A percentile compares a stretch with the other conserved stretches of the same genome.
phyloP scores from a whole-genome alignment of 2,113 vertebrate species.

The Anoura caudifer region DNA sequence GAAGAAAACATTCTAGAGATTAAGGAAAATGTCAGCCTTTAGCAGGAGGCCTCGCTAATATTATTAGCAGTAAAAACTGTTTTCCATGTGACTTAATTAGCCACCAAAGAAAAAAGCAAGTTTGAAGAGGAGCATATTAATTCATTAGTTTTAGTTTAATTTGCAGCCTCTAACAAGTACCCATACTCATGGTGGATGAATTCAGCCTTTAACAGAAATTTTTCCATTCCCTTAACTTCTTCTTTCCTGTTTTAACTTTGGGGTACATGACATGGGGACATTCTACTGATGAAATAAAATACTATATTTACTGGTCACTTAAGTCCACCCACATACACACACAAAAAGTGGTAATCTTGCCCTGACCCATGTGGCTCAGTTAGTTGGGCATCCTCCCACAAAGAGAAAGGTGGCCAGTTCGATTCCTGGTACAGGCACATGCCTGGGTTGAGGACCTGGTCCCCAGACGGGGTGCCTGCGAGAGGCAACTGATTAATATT shows the following conservation, averaged over 20 bases:
- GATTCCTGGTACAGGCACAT: too few species aligned
- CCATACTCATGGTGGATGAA: not conserved
- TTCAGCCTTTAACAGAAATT: not conserved
- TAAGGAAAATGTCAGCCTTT: not conserved
- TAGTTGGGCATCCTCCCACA: too few species aligned
- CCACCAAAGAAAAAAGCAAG: not conserved
- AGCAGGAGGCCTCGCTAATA: not conserved
- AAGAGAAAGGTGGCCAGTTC: too few species aligned
- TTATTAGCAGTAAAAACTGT: not conserved
- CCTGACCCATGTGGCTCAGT: too few species aligned
- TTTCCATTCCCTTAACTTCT: not conserved
- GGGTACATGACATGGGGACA: not conserved
- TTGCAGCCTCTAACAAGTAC: not conserved
- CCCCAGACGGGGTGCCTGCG: too few species aligned
- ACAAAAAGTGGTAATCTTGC: not conserved
- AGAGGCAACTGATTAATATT: too few species aligned
- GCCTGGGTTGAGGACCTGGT: too few species aligned
- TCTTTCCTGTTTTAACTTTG: not conserved
- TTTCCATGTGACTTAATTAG: not conserved
- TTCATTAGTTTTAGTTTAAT: not conserved
- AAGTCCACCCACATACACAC: not conserved
- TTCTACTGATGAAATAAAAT: not conserved
- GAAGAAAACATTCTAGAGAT: not conserved
- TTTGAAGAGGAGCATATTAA: not conserved
- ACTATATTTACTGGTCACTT: not conserved